phyloP scores from a whole-genome alignment of 2,797 vertebrate species.

The Cirrhinus mrigala region DNA sequence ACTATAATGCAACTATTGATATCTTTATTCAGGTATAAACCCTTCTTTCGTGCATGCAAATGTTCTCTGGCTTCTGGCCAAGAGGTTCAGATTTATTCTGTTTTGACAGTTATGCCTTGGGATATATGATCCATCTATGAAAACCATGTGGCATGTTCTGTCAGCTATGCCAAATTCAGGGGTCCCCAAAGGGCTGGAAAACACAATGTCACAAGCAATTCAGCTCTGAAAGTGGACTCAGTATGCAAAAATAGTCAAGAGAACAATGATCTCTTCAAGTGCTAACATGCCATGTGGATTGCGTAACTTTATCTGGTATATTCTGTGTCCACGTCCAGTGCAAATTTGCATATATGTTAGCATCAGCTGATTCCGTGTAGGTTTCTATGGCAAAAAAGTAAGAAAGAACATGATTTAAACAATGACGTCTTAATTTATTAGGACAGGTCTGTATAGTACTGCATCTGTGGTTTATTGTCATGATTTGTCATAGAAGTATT shows the following conservation, averaged over 20 bases:
- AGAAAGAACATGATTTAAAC: background rate
- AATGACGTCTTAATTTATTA: background rate
- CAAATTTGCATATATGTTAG: constrained; percentile 23
- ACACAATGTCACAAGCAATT: constrained; percentile 17
- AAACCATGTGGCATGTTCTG: constrained; percentile 39
- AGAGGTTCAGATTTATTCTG: constrained; percentile 37
- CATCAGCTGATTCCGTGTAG: background rate
- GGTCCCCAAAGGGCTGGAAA: constrained; percentile 29
- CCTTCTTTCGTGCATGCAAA: constrained; percentile 4
- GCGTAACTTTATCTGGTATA: background rate
- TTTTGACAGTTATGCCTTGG: constrained; percentile 54
- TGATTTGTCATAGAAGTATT: constrained; percentile 16
- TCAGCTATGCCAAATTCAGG: constrained; percentile 32
- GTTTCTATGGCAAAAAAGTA: background rate
- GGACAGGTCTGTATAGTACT: background rate
- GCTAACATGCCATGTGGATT: background rate
- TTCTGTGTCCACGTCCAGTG: background rate
- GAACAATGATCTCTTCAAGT: constrained; percentile 4
- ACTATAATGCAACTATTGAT: too few relatives aligned
- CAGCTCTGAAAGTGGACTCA: background rate
- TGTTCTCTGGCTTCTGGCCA: constrained; percentile 28
- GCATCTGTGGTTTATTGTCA: background rate
- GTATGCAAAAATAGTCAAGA: background rate
- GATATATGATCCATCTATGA: constrained; percentile 38
- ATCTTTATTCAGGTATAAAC: too few relatives aligned